Percentiles rank a stretch among this genome's conserved stretches.
phyloP scores from a whole-genome alignment of 1,140 invertebrate genomes.

The Marisa cornuarietis region DNA sequence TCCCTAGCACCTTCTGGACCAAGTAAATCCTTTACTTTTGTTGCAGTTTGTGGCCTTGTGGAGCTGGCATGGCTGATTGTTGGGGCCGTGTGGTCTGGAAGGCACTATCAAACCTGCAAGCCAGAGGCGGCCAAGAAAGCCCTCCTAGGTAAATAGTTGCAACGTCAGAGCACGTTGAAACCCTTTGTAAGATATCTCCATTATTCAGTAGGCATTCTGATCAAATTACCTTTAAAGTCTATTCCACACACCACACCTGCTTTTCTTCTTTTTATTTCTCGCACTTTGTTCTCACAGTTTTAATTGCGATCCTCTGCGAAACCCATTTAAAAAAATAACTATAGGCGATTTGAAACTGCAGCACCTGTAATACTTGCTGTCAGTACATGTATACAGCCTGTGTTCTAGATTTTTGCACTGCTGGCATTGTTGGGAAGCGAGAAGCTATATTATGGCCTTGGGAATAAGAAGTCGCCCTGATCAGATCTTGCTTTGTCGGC shows the following conservation, averaged over 20 bases:
- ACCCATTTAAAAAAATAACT: no score
- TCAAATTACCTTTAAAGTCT: background rate
- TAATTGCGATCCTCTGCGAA: no score
- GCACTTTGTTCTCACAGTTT: no score
- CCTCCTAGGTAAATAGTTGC: conserved; percentile 77
- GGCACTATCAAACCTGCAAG: conserved; percentile 77
- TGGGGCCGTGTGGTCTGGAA: conserved; percentile 79
- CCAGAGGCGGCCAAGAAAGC: conserved; percentile 78
- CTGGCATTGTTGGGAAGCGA: no score
- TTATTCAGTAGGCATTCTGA: background rate
- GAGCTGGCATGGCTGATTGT: conserved; percentile 81
- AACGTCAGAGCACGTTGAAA: background rate
- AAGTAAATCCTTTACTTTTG: background rate
- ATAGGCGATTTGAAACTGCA: no score
- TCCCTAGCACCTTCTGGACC: no score
- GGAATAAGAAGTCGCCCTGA: no score
- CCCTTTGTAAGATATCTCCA: background rate
- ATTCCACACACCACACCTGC: background rate
- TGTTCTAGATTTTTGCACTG: no score
- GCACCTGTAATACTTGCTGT: no score
- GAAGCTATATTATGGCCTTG: background rate
- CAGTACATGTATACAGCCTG: no score
- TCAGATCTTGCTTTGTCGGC: no score
- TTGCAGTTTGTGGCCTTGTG: conserved; percentile 76
- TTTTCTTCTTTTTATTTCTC: no score